These are phyloP conservation scores for Andrena camellia DNA, from an alignment of 2,888 invertebrate species.

Conservation along the genomic window DNA sequence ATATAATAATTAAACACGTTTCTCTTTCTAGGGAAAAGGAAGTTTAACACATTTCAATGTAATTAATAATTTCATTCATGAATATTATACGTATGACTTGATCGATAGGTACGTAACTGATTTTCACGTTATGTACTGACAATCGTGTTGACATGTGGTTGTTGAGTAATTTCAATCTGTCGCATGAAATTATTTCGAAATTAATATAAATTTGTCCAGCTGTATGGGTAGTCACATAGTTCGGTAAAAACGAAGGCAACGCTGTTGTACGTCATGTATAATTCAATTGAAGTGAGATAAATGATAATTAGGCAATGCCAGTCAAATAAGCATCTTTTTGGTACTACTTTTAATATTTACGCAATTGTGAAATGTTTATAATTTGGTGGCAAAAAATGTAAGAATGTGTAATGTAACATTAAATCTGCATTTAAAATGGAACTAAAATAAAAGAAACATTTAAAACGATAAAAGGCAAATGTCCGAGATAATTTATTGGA, in stretches of 20 bases:
- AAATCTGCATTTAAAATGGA: constrained; percentile 74
- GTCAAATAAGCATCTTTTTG: constrained; percentile 46
- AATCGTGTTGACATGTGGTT: constrained; percentile 65
- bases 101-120: constrained; percentile 45
- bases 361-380: constrained; percentile 45
- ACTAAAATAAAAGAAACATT: constrained; percentile 61
- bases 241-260: constrained; percentile 16
- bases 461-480: constrained; percentile 76
- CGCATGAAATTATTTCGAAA: constrained; percentile 40
- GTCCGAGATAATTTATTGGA: constrained; percentile 56
- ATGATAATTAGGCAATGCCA: constrained; percentile 45
- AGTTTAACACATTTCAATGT: constrained; percentile 65
- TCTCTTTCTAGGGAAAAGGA: constrained; percentile 40
- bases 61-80: constrained; percentile 56
- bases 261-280: constrained; percentile 22
- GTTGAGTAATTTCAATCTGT: constrained; percentile 40
- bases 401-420: constrained; percentile 54
- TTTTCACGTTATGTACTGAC: constrained; percentile 45
- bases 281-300: constrained; percentile 28
- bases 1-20: constrained; percentile 34
- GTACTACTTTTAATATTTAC: constrained; percentile 39
- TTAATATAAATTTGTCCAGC: constrained; percentile 51
- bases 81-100: constrained; percentile 55
- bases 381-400: constrained; percentile 23
- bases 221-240: constrained; percentile 34